Percentiles rank a stretch among this genome's conserved stretches.
Evolutionary conservation across 2,113 vertebrate species (phyloP).

Genomic region (Neodon shergylaensis): DNA sequence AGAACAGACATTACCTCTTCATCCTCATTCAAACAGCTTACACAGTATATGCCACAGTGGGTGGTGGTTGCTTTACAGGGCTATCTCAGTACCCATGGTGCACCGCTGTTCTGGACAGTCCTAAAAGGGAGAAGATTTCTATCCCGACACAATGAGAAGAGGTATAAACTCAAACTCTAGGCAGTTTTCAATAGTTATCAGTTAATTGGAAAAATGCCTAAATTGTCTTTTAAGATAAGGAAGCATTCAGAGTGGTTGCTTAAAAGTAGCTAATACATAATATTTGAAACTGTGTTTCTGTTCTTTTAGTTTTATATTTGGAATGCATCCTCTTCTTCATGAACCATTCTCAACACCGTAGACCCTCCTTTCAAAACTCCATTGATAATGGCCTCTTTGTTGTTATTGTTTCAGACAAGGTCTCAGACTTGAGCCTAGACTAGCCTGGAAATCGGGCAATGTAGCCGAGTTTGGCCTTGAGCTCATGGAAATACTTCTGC

Average conservation of each 20-base stretch:
- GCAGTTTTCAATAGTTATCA: background rate
- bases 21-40: background rate
- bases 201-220: background rate
- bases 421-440: background rate
- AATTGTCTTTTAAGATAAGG: background rate
- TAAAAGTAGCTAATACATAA: background rate
- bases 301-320: conserved; percentile 4
- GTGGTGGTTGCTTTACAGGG: background rate
- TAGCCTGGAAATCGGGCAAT: background rate
- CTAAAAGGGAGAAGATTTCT: background rate
- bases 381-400: background rate
- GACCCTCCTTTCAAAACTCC: background rate
- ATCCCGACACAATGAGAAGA: background rate
- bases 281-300: background rate
- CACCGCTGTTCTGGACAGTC: background rate
- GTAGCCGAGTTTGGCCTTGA: background rate
- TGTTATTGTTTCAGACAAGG: background rate
- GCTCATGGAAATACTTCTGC: background rate
- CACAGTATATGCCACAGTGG: background rate
- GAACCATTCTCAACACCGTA: background rate
- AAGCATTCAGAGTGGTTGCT: background rate
- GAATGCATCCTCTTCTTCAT: background rate
- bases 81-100: background rate
- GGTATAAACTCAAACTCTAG: background rate
- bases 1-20: background rate